Conservation (phyloP, 1,140 invertebrate species). For the Ctenoplectra terminalis region DNA sequence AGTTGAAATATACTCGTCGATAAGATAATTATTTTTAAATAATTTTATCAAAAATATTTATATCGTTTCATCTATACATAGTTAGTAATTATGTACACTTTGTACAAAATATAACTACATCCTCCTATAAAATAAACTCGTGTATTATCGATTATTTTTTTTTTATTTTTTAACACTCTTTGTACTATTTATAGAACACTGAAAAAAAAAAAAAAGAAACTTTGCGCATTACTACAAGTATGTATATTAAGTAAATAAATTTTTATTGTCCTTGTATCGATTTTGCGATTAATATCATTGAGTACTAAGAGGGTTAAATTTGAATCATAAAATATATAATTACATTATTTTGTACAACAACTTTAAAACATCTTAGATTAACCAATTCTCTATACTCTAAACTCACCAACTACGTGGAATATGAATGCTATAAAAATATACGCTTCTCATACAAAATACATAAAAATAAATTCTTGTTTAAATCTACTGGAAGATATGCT, state of each 20-base stretch:
- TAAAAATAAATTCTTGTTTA: slow-evolving; percentile 52
- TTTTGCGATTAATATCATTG: not conserved
- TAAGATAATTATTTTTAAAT: not conserved
- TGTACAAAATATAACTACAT: not conserved
- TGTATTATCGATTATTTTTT: not conserved
- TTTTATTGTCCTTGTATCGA: not conserved
- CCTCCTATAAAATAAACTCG: not conserved
- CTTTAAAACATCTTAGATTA: slow-evolving; percentile 12
- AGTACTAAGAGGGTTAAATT: slow-evolving; percentile 37
- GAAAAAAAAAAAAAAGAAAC: no score
- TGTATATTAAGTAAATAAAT: no score
- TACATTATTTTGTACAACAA: slow-evolving; percentile 11
- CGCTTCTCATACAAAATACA: slow-evolving; percentile 42
- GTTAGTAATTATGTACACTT: not conserved
- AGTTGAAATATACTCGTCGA: not conserved
- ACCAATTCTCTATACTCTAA: slow-evolving; percentile 30
- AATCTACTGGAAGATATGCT: slow-evolving; percentile 34
- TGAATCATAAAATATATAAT: not conserved
- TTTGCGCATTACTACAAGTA: no score
- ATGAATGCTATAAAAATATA: slow-evolving; percentile 63
- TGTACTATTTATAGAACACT: not conserved
- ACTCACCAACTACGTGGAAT: slow-evolving; percentile 54
- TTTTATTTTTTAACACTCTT: not conserved
- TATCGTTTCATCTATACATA: not conserved
- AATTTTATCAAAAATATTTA: not conserved